These are phyloP conservation scores for Plagiodera versicolora DNA, from an alignment of 2,888 invertebrate genomes.

Conservation along the genomic window DNA sequence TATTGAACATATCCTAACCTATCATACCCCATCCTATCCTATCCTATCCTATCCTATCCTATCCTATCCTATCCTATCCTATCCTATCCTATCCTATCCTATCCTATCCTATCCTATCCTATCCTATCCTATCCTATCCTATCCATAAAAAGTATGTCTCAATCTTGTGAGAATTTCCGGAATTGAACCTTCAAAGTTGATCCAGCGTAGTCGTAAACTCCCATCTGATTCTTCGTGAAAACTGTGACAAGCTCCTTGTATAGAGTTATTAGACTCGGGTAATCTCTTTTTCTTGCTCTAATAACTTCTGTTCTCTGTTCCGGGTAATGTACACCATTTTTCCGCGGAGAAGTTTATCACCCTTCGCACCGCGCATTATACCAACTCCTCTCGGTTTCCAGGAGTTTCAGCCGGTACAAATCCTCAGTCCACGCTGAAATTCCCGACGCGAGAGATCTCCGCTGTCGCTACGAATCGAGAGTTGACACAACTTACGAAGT, in stretches of 20 bases:
- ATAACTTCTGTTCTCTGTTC: constrained; percentile 28
- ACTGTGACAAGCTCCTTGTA: constrained; percentile 1
- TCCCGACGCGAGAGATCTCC: constrained; percentile 18
- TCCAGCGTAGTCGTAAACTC: background rate
- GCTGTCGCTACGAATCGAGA: constrained; percentile 9
- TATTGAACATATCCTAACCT: too few species aligned
- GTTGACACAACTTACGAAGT: constrained; percentile 10
- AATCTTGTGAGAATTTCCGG: background rate
- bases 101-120: too few species aligned
- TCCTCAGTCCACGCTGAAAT: constrained; percentile 36
- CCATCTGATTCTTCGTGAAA: background rate
- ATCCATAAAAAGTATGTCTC: too few species aligned
- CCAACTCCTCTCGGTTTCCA: constrained; percentile 22
- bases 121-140: too few species aligned
- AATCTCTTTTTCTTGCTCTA: constrained; percentile 15
- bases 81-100: too few species aligned
- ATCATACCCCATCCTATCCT: too few species aligned
- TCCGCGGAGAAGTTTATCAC: constrained; percentile 30
- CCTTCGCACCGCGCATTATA: constrained; percentile 25
- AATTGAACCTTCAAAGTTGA: background rate
- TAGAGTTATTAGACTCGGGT: constrained; percentile 12
- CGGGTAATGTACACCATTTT: constrained; percentile 27
- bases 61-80: too few species aligned
- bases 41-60: too few species aligned
- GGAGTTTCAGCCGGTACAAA: constrained; percentile 25